Percentiles rank a stretch among this genome's conserved stretches.
These are phyloP conservation scores for Sciurus carolinensis DNA, from an alignment of 2,797 vertebrate species.

Conservation along the genomic window DNA sequence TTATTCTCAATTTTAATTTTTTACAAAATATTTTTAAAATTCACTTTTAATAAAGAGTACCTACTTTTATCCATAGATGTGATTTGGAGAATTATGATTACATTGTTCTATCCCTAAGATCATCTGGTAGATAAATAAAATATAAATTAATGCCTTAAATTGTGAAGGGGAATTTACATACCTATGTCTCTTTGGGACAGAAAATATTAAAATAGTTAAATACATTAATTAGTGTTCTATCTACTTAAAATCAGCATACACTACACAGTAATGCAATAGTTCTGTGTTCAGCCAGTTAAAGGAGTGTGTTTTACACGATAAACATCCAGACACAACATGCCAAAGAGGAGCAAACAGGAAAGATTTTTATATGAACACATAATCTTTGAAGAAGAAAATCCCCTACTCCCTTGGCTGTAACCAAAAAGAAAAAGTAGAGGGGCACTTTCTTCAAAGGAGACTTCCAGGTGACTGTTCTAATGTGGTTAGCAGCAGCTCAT, in stretches of 20 bases:
- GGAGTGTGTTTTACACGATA: neutral
- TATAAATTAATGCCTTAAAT: neutral
- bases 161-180: neutral
- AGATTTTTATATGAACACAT: conserved; percentile 65
- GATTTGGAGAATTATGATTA: conserved; percentile 37
- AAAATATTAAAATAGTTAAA: conserved; percentile 52
- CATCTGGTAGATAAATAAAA: conserved; percentile 1
- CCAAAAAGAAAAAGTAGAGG: neutral
- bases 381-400: conserved; percentile 71
- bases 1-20: conserved; percentile 32
- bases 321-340: conserved; percentile 47
- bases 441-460: conserved; percentile 62
- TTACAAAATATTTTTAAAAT: neutral
- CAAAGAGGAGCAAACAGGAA: conserved; percentile 44
- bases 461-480: conserved; percentile 42
- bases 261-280: neutral
- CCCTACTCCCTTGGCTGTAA: conserved; percentile 49
- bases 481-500: neutral
- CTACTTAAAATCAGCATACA: neutral
- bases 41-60: neutral
- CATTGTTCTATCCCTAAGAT: neutral
- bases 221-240: neutral
- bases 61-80: conserved; percentile 49
- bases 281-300: neutral
- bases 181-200: neutral